Evolutionary conservation across 2,888 invertebrate genomes (phyloP).

Genomic region (Nesidiocoris tenuis): DNA sequence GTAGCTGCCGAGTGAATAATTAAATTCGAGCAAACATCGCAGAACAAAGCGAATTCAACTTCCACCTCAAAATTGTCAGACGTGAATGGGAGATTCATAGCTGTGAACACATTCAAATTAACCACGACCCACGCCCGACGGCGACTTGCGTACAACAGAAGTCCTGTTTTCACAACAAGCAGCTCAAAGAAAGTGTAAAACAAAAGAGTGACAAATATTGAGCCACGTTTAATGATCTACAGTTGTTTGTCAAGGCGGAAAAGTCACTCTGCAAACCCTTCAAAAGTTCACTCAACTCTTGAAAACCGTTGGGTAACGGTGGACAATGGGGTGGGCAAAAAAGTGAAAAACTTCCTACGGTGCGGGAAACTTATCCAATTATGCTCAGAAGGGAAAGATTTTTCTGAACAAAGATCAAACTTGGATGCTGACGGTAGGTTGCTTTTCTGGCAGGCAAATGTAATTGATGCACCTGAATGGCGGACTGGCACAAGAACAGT

Average conservation of each 20-base stretch:
- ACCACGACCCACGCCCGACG: not conserved
- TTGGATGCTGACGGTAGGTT: no score
- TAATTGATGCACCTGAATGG: no score
- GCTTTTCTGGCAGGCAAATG: no score
- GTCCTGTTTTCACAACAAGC: not conserved
- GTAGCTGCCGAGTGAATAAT: no score
- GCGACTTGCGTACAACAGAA: not conserved
- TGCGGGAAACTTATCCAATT: not conserved
- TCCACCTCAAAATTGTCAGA: not conserved
- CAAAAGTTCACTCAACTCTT: not conserved
- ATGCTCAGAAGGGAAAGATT: not conserved
- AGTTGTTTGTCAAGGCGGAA: conserved; percentile 8
- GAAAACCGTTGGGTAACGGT: not conserved
- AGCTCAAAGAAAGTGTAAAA: not conserved
- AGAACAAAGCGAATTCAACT: not conserved
- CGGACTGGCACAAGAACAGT: no score
- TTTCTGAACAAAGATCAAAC: not conserved
- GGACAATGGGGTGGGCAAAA: not conserved
- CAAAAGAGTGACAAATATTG: conserved; percentile 5
- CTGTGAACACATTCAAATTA: not conserved
- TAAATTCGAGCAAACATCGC: not conserved
- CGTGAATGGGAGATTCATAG: not conserved
- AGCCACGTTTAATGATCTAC: not conserved
- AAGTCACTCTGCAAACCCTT: not conserved
- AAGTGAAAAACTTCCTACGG: not conserved